Percentiles rank a stretch among this genome's conserved stretches.
Conservation (phyloP, 2,888 invertebrate genomes). For the Ennomos fuscantarius region DNA sequence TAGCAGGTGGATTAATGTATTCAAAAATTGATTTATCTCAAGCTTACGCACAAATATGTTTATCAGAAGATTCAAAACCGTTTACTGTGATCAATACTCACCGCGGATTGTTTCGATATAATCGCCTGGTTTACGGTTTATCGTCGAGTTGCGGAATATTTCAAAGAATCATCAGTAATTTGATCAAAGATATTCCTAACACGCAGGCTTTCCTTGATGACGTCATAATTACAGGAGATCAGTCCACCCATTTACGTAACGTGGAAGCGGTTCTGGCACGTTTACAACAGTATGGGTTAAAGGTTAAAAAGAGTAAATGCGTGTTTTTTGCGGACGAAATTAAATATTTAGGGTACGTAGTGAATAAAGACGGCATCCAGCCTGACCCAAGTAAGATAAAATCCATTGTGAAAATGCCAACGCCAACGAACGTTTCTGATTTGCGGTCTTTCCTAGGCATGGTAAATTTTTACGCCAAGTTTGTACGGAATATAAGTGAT, state of each 20-base stretch:
- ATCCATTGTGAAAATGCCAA: no score
- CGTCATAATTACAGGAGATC: constrained; percentile 8
- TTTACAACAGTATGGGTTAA: constrained; percentile 16
- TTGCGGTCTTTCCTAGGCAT: no score
- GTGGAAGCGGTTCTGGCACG: constrained; percentile 10
- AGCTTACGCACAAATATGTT: constrained; percentile 36
- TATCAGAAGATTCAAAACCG: constrained; percentile 19
- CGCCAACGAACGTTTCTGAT: no score
- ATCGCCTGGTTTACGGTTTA: neutral
- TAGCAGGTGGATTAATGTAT: constrained; percentile 29
- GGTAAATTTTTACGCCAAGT: no score
- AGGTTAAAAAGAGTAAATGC: constrained; percentile 27
- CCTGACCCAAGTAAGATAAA: constrained; percentile 4
- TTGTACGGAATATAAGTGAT: no score
- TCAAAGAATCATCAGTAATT: constrained; percentile 13
- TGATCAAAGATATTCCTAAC: constrained; percentile 7
- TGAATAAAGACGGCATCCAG: constrained; percentile 20
- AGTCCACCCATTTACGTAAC: constrained; percentile 7
- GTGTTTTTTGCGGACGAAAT: constrained; percentile 23
- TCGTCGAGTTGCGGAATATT: constrained; percentile 3
- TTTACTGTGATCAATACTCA: constrained; percentile 5
- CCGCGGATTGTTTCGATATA: constrained; percentile 2
- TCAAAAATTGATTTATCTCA: constrained; percentile 38
- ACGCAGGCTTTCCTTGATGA: constrained; percentile 25
- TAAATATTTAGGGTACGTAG: constrained; percentile 25